A percentile compares a stretch with the other conserved stretches of the same genome.
phyloP scores from a whole-genome alignment of 2,797 vertebrate species.

The Pipistrellus nathusii region DNA sequence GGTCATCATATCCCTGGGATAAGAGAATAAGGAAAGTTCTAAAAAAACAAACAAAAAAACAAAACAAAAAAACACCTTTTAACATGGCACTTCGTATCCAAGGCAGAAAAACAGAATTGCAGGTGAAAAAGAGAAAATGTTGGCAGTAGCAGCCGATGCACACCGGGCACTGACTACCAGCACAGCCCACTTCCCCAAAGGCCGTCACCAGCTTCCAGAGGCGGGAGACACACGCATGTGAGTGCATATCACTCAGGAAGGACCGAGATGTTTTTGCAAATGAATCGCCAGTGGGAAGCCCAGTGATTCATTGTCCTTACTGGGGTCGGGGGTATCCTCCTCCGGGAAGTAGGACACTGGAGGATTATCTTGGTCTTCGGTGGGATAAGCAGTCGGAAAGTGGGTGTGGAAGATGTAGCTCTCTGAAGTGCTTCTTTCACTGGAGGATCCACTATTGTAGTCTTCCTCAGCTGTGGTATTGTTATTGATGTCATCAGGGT shows the following conservation, averaged over 20 bases:
- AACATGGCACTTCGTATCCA: neutral
- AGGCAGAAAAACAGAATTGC: neutral
- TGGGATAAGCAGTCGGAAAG: slow-evolving; percentile 56
- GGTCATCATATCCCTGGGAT: neutral
- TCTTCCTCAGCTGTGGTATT: slow-evolving; percentile 78
- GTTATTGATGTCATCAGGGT: slow-evolving; percentile 77
- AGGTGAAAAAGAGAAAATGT: neutral
- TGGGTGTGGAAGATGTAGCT: slow-evolving; percentile 75
- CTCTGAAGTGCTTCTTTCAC: slow-evolving; percentile 82
- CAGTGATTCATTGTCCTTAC: slow-evolving; percentile 76
- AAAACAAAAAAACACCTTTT: neutral
- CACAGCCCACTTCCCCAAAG: neutral
- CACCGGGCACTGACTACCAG: too few species aligned
- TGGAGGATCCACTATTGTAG: slow-evolving; percentile 82
- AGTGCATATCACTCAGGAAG: neutral
- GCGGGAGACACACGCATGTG: neutral
- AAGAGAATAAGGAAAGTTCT: neutral
- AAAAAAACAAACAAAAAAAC: too few species aligned
- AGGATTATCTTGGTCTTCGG: neutral
- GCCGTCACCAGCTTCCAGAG: neutral
- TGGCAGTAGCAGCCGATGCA: neutral
- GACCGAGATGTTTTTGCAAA: neutral
- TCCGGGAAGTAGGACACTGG: neutral
- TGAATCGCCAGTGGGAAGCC: neutral
- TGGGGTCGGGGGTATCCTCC: neutral